Conservation (phyloP, 2,888 invertebrate genomes). For the Morpho helenor region DNA sequence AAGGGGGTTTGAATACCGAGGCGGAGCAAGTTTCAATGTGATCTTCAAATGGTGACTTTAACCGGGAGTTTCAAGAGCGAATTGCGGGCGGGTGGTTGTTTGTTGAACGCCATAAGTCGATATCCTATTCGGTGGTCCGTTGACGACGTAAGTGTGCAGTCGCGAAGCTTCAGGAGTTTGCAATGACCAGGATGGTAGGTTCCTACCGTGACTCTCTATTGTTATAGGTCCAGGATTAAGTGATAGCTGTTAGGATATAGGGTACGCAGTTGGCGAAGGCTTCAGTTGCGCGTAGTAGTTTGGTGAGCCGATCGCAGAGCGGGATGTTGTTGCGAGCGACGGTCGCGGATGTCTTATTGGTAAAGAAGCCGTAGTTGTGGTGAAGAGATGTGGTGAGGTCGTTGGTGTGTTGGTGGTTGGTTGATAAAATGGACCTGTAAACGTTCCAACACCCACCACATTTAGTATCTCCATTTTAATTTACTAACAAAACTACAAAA, state of each 20-base stretch:
- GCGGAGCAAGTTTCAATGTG: conserved; percentile 51
- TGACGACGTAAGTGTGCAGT: conserved; percentile 65
- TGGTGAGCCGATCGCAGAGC: conserved; percentile 67
- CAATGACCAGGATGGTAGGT: conserved; percentile 51
- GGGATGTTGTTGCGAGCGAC: conserved; percentile 64
- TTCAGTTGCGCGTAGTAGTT: conserved; percentile 66
- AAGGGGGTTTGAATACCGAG: conserved; percentile 54
- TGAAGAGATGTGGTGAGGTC: conserved; percentile 77
- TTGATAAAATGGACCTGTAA: conserved; percentile 80
- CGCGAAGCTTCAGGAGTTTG: conserved; percentile 58
- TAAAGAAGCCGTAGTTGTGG: conserved; percentile 74
- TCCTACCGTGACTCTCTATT: conserved; percentile 53
- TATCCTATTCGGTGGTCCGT: conserved; percentile 55
- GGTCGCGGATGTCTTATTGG: conserved; percentile 69
- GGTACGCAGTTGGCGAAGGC: conserved; percentile 64
- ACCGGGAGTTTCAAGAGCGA: conserved; percentile 57
- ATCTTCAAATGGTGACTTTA: conserved; percentile 63
- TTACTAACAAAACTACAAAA: conserved; percentile 23
- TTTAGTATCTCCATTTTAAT: conserved; percentile 60
- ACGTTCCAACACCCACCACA: conserved; percentile 80
- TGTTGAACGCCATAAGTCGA: conserved; percentile 51
- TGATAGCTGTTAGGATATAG: conserved; percentile 63
- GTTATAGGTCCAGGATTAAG: conserved; percentile 54
- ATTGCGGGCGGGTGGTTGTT: conserved; percentile 55
- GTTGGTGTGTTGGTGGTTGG: conserved; percentile 78